Base-by-base conservation (phyloP, 2,888 invertebrate genomes). In the Azorinus chamasolen region DNA sequence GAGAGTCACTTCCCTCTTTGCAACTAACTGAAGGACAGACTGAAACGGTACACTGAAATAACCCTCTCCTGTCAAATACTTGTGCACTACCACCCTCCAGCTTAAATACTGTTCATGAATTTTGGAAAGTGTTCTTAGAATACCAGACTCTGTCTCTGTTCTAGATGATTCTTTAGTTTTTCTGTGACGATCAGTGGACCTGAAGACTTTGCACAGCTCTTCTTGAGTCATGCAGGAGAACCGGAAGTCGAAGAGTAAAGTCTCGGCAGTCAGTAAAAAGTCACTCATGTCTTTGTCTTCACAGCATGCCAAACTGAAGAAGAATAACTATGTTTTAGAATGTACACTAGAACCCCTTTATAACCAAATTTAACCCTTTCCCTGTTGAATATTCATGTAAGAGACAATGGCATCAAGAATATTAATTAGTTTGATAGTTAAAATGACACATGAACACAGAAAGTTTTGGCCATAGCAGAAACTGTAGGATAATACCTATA, bases 11-110 rank as follows among this genome's bases (percentile, higher is more conserved):
- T 94, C 92, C 82, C 95, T 93, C 70, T 90, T 93, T 24, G 94
- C 93, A 59, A 96, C 91, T 76, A 95, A 93, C 41, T 93, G 89
- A 20, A 95, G 92, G 78, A 95, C 95, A 78, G 94, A 91, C 72
- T 93, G 94, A 86, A 95, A 96, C 78, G 94, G 94, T 51, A 95
- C 93, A 89, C 91, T 81, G 66, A 95, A 90, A 84, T 73, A 91
- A 1, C 53, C 46, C n/a, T 59, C 55, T 22, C 84, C 85, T n/a
- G 72, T 57, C n/a, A 84, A 45, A 76, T 88, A 88, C 37, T 66
- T 57, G 1, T 61, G 64, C 0, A 85, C 81, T 6, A 86, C 74
- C 6, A 63, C 65, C 48, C 74, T 79, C 88, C 86, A 87, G n/a
- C 64, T 74, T 25, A 37, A 43, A 24, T 32, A 20, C 14, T 61